phyloP scores from a whole-genome alignment of 2,888 invertebrate genomes.

The Parasteatoda lunata region DNA sequence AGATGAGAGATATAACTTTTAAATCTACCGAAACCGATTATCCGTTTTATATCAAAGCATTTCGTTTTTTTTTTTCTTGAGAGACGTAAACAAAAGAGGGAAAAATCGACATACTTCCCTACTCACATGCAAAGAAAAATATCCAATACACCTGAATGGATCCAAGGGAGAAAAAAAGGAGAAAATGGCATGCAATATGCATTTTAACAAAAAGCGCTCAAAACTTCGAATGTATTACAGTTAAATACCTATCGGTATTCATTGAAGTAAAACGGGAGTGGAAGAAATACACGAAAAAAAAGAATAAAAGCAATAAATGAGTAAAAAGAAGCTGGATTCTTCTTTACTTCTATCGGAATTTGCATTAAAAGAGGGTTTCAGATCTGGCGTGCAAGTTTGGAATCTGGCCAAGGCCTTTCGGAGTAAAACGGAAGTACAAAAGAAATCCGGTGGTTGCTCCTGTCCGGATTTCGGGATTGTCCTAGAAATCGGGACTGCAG shows the following conservation, averaged over 20 bases:
- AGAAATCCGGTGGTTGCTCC: constrained; percentile 41
- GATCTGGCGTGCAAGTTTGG: constrained; percentile 34
- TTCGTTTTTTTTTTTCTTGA: too few relatives aligned
- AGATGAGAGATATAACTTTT: too few relatives aligned
- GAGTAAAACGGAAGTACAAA: constrained; percentile 39
- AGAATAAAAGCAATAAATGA: constrained; percentile 8
- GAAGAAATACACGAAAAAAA: not conserved
- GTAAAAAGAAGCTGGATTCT: not conserved
- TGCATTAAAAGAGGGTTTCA: constrained; percentile 50
- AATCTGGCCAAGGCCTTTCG: constrained; percentile 54
- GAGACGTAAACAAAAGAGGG: too few relatives aligned
- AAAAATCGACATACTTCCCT: too few relatives aligned
- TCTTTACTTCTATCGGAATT: constrained; percentile 41
- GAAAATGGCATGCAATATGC: too few relatives aligned
- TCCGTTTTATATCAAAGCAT: too few relatives aligned
- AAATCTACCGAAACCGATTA: too few relatives aligned
- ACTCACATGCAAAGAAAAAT: too few relatives aligned
- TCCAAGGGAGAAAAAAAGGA: too few relatives aligned
- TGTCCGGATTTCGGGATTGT: constrained; percentile 26
- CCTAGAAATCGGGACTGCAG: constrained; percentile 20
- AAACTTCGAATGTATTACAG: constrained; percentile 12
- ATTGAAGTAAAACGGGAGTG: constrained; percentile 21
- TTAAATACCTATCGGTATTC: constrained; percentile 58
- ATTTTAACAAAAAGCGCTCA: too few relatives aligned
- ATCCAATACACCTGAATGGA: too few relatives aligned